Percentiles rank a stretch among this genome's conserved stretches.
Evolutionary conservation across 2,797 vertebrate genomes (phyloP).

Genomic region (Epinephelus awoara): DNA sequence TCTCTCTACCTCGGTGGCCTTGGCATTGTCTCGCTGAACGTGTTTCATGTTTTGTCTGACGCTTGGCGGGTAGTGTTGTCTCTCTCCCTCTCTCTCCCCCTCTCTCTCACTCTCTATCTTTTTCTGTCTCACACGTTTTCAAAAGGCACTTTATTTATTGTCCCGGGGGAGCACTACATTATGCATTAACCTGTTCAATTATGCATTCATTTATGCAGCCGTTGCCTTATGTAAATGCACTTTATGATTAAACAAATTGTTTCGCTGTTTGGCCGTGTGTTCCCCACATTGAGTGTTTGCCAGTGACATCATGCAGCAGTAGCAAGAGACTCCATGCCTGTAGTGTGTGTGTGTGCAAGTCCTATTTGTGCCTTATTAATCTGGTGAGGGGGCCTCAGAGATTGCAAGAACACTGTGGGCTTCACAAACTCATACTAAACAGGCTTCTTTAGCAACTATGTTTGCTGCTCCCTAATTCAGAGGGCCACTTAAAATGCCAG

Average conservation of each 20-base stretch:
- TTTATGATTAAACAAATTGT: slow-evolving; percentile 87
- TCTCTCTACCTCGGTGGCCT: slow-evolving; percentile 75
- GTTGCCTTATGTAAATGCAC: slow-evolving; percentile 87
- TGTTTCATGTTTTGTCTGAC: slow-evolving; percentile 82
- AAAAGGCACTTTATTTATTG: slow-evolving; percentile 87
- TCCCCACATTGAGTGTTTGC: slow-evolving; percentile 81
- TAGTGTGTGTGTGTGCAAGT: slow-evolving; percentile 65
- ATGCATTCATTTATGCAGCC: slow-evolving; percentile 88
- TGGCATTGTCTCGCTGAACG: slow-evolving; percentile 78
- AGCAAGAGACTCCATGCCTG: slow-evolving; percentile 71
- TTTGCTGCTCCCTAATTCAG: slow-evolving; percentile 18
- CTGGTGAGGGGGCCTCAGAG: slow-evolving; percentile 63
- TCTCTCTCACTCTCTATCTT: slow-evolving; percentile 52
- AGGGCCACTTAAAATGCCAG: slow-evolving; percentile 27
- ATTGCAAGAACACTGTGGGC: slow-evolving; percentile 51
- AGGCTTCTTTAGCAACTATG: slow-evolving; percentile 27
- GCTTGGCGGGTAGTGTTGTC: slow-evolving; percentile 74
- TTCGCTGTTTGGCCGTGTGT: slow-evolving; percentile 83
- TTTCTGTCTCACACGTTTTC: slow-evolving; percentile 80
- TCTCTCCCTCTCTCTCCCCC: slow-evolving; percentile 46
- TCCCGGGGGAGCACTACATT: slow-evolving; percentile 84
- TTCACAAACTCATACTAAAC: slow-evolving; percentile 53
- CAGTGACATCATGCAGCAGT: slow-evolving; percentile 80
- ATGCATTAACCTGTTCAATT: slow-evolving; percentile 88
- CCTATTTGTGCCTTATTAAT: slow-evolving; percentile 70